Evolutionary conservation across 1,140 invertebrate species (phyloP).

Genomic region (Penaeus vannamei): DNA sequence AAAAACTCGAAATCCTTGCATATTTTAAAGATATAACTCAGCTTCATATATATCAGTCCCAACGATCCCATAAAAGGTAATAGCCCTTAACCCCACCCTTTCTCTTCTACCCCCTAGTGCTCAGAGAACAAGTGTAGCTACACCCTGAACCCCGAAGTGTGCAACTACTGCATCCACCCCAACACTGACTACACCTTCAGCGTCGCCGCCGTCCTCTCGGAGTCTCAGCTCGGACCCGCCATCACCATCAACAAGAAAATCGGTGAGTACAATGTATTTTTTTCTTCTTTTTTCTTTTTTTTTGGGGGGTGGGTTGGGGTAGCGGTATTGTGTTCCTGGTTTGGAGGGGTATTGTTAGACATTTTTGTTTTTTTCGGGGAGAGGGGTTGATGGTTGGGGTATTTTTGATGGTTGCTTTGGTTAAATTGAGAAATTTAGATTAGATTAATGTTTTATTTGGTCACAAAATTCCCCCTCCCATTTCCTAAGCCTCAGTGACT

Average conservation of each 20-base stretch:
- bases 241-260: constrained; percentile 69
- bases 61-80: background rate
- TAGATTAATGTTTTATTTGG: background rate
- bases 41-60: background rate
- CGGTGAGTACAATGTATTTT: constrained; percentile 59
- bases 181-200: constrained; percentile 69
- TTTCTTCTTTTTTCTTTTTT: background rate
- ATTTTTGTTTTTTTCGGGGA: background rate
- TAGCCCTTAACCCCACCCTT: background rate
- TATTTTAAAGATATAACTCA: too few relatives aligned
- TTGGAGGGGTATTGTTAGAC: background rate
- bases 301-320: background rate
- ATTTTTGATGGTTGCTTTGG: too few relatives aligned
- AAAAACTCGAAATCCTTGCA: too few relatives aligned
- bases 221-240: constrained; percentile 67
- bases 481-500: background rate
- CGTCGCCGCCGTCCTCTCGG: constrained; percentile 67
- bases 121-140: constrained; percentile 49
- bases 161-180: constrained; percentile 68
- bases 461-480: background rate
- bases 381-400: too few relatives aligned
- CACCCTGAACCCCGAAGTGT: constrained; percentile 67
- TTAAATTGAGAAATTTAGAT: background rate
- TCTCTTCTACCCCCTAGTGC: constrained; percentile 45
- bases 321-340: background rate